Evolutionary conservation across 2,797 vertebrate genomes (phyloP), one percentile per base, ranked within the genome.

Genomic region (Sebastes vulpes): DNA sequence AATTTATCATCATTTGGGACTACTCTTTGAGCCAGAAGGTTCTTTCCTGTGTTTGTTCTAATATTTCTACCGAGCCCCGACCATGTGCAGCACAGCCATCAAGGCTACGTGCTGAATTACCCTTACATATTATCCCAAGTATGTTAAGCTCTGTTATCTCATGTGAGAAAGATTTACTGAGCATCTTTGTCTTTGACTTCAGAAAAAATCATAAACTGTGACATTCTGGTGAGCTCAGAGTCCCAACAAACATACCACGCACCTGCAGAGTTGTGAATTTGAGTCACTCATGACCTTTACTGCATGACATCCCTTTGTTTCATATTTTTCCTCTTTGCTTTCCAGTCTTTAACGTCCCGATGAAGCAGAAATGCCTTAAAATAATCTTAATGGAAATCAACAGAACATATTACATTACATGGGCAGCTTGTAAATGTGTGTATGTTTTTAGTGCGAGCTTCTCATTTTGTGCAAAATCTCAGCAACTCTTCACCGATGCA

Each of bases 301-400:
- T 67, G 79, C 72, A 64, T 77, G 80, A 53, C 52, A 16, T 59
- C 67, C 20, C 26, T 75, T 35, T 16, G 23, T 67, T 70, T 12
- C 29, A n/a, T 20, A 25, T 58, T 5, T 59, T 25, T 32, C 38
- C 54, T 64, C 2, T 50, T 65, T 70, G 21, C 7, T 66, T 67
- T 72, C 56, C 67, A 29, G 28, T 74, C 31, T 64, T 69, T 25
- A 59, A 3, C 28, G 58, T 80, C 56, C 42, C 16, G 1, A 23
- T 42, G 31, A 77, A 80, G 72, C 65, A 82, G 81, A 83, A 65
- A 82, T 58, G 72, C 86, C 84, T 85, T 71, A 70, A 82, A 59
- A 65, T 38, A 52, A 73, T 28, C 59, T 23, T 20, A 23, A 67
- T 28, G 31, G 23, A 42, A 25, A 68, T 25, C 20, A 10, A 52